These are phyloP conservation scores for Andrena fulva DNA, from an alignment of 2,888 invertebrate genomes.

Conservation along the genomic window DNA sequence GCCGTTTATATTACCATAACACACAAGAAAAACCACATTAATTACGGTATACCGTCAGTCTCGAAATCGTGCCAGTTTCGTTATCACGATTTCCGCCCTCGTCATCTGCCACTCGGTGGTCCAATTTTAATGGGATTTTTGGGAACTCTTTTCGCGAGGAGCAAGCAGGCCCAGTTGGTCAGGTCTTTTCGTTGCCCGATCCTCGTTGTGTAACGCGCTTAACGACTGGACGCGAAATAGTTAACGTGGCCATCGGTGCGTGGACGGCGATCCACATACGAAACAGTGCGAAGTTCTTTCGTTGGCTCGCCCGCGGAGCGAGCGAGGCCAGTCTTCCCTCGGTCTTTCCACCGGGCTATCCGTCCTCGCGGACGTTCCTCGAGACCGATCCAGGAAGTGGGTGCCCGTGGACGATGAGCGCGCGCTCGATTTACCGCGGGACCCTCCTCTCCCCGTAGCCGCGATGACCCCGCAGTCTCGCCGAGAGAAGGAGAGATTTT, in stretches of 20 bases:
- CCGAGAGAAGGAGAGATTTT: conserved; percentile 32
- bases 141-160: background rate
- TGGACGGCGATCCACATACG: conserved; percentile 84
- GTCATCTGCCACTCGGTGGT: no score
- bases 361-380: conserved; percentile 28
- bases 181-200: conserved; percentile 22
- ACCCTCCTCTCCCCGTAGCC: conserved; percentile 15
- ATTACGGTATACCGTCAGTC: no score
- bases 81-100: no score
- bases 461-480: conserved; percentile 20
- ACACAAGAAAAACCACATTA: no score
- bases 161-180: background rate
- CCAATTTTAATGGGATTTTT: background rate
- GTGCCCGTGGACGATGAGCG: background rate
- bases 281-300: conserved; percentile 83
- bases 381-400: conserved; percentile 1
- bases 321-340: conserved; percentile 52
- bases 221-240: conserved; percentile 74
- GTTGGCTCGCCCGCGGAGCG: conserved; percentile 38
- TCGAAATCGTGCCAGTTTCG: no score
- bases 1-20: no score
- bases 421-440: conserved; percentile 14
- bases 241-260: conserved; percentile 83
- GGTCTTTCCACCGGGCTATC: conserved; percentile 43
- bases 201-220: conserved; percentile 68